phyloP scores from a whole-genome alignment of 2,113 vertebrate genomes.

The Phocoena sinus region DNA sequence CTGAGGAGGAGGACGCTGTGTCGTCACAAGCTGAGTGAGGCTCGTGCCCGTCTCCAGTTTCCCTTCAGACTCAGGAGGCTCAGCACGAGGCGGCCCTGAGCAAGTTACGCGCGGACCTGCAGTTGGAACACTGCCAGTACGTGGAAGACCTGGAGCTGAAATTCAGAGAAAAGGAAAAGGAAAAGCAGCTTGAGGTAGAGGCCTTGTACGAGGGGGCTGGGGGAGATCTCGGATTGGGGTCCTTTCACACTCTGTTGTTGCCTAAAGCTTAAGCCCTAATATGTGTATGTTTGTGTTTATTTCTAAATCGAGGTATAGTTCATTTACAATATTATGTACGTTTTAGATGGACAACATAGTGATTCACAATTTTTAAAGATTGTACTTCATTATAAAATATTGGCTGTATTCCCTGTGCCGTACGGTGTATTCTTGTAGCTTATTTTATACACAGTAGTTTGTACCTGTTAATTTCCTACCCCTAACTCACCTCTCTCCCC shows the following conservation, averaged over 20 bases:
- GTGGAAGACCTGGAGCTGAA: slow-evolving; percentile 73
- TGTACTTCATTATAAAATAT: background rate
- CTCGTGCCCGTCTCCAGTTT: background rate
- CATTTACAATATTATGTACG: background rate
- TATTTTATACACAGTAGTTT: background rate
- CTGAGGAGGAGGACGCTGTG: background rate
- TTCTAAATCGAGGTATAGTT: background rate
- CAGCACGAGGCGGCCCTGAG: slow-evolving; percentile 77
- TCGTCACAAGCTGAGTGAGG: background rate
- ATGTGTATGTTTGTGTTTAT: background rate
- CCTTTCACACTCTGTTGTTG: background rate
- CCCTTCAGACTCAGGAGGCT: slow-evolving; percentile 76
- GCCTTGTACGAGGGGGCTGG: background rate
- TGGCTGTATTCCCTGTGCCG: background rate
- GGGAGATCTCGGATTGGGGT: background rate
- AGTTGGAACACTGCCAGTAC: slow-evolving; percentile 70
- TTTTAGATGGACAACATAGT: background rate
- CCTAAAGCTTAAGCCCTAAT: background rate
- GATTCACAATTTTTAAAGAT: background rate
- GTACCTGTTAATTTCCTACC: background rate
- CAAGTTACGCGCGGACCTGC: slow-evolving; percentile 73
- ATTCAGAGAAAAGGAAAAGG: slow-evolving; percentile 76
- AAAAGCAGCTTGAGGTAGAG: slow-evolving; percentile 84
- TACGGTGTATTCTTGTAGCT: background rate
- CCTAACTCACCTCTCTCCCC: background rate